Evolutionary conservation across 35 echinoderm and acorn worm genomes (phyloP), one percentile per base, ranked within the genome.

Genomic region (Lytechinus pictus): DNA sequence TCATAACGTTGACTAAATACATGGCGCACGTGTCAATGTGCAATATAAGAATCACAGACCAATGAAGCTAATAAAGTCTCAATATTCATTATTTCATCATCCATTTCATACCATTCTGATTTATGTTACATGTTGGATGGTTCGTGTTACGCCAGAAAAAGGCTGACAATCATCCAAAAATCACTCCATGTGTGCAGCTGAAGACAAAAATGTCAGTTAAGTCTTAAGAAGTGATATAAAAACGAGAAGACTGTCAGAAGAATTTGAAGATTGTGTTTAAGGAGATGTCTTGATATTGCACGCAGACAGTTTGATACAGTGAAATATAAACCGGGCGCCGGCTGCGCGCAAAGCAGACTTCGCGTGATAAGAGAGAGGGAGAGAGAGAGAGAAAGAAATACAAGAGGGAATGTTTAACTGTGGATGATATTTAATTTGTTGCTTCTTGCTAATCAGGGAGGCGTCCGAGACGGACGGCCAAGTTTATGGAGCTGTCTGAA

Each of bases 401-500:
- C 29, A 90, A 29, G 66, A 79, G 66, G n/a, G 66, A 79, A 79
- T 79, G 13, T 90, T 90, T 54, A 54, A 90, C 88, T 44, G 88
- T 52, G n/a, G n/a, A n/a, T n/a, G 88, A 90, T 90, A 90, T 90
- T 90, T 90, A 90, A 90, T 90, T 90, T 90, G 88, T 90, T 90
- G 33, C 88, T 51, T 90, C 88, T 90, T 7, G 88, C 88, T 90
- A 90, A 90, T 90, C 88, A 54, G 16, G 88, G 29, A 90, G 88
- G 88, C 88, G 88, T 90, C 33, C 9, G 88, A 19, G 88, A 90
- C 88, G n/a, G 88, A 10, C 16, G 33, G 24, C 88, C 52, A 44
- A 90, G 88, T 90, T 90, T 90, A 90, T 90, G 88, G 88, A 90
- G 52, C 88, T 90, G 88, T 90, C 88, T 90, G 88, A 54, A 44